Evolutionary conservation across 1,140 invertebrate genomes (phyloP).

Genomic region (Yoshiicerus persimilis): DNA sequence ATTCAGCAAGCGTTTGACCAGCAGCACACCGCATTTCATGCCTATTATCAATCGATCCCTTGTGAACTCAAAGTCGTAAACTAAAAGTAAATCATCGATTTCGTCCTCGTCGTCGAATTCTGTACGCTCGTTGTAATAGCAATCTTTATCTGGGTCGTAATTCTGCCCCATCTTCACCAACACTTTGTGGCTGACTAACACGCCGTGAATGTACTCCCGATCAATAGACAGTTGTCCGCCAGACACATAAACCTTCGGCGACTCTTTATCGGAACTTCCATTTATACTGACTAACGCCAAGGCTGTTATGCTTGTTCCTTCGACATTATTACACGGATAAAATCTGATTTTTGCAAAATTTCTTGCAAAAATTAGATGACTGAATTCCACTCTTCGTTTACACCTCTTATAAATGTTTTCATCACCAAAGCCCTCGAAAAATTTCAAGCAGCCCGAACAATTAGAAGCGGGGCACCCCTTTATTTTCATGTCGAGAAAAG

Average conservation of each 20-base stretch:
- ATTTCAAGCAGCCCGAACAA: too few relatives aligned
- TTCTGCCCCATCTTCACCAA: background rate
- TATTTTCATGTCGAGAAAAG: too few relatives aligned
- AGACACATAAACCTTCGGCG: background rate
- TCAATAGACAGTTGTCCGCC: background rate
- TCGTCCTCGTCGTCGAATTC: background rate
- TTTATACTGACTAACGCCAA: background rate
- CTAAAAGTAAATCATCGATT: background rate
- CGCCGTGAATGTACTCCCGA: background rate
- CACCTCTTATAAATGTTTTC: background rate
- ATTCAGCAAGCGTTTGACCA: background rate
- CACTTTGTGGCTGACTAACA: background rate
- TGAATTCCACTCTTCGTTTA: too few relatives aligned
- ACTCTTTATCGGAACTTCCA: background rate
- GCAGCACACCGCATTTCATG: slow-evolving; percentile 29
- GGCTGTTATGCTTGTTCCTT: slow-evolving; percentile 2
- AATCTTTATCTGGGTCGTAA: background rate
- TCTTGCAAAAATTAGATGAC: background rate
- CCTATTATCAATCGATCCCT: slow-evolving; percentile 26
- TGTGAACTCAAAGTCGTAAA: slow-evolving; percentile 32
- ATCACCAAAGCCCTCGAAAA: too few relatives aligned
- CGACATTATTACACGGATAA: slow-evolving; percentile 23
- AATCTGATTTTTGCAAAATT: background rate
- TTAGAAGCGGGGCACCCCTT: too few relatives aligned
- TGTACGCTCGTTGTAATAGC: background rate